A percentile compares a stretch with the other conserved stretches of the same genome.
Evolutionary conservation across 2,888 invertebrate species (phyloP).

Genomic region (Tachina grossa): DNA sequence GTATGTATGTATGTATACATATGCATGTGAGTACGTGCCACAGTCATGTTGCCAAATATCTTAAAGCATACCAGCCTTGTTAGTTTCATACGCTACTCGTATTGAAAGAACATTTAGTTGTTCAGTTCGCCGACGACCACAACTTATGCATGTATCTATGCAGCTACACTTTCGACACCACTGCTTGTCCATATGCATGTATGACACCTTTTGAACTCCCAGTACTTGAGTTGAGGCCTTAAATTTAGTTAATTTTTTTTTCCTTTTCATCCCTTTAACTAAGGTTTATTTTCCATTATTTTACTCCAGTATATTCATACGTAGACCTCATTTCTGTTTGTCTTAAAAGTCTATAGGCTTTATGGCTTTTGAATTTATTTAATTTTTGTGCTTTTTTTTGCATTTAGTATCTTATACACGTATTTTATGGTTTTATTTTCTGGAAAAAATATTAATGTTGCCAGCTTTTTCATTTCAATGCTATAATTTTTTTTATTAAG

Average conservation of each 20-base stretch:
- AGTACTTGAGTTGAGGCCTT: not conserved
- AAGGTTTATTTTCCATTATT: not conserved
- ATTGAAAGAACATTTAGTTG: not conserved
- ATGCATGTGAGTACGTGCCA: slow-evolving; percentile 44
- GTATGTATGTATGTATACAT: not conserved
- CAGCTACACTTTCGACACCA: not conserved
- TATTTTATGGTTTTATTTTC: slow-evolving; percentile 32
- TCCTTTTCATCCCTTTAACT: not conserved
- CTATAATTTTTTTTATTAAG: not conserved
- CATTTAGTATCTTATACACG: slow-evolving; percentile 45
- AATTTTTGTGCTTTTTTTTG: slow-evolving; percentile 25
- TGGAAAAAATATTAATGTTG: slow-evolving; percentile 4
- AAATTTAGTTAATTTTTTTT: slow-evolving; percentile 34
- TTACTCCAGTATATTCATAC: not conserved
- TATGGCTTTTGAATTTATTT: slow-evolving; percentile 60
- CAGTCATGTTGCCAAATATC: slow-evolving; percentile 46
- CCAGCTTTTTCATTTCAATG: not conserved
- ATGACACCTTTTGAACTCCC: slow-evolving; percentile 54
- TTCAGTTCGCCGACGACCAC: not conserved
- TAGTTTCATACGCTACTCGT: not conserved
- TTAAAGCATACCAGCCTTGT: slow-evolving; percentile 10
- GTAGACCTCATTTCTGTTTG: slow-evolving; percentile 46
- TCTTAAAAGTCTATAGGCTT: slow-evolving; percentile 53
- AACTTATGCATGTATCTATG: not conserved
- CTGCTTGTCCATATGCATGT: not conserved